Conservation (phyloP, 1,140 invertebrate species). For the Diabrotica undecimpunctata region DNA sequence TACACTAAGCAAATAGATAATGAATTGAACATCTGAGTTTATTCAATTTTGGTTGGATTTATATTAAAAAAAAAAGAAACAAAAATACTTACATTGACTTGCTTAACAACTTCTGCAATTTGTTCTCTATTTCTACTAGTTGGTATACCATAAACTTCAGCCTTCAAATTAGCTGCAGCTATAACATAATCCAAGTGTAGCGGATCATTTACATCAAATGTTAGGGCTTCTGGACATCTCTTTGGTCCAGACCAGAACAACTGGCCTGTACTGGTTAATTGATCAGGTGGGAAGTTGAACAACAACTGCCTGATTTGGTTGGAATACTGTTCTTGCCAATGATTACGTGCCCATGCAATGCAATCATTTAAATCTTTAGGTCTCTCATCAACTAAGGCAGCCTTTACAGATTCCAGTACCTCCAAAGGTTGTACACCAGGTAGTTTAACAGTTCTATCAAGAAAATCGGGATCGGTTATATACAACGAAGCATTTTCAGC, state of each 20-base stretch:
- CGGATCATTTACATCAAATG: constrained; percentile 68
- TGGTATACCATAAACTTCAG: constrained; percentile 84
- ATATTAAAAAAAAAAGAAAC: too few species aligned
- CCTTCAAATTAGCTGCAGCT: constrained; percentile 89
- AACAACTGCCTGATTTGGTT: constrained; percentile 96
- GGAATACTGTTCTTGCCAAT: constrained; percentile 90
- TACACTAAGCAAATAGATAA: too few species aligned
- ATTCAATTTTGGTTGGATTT: too few species aligned
- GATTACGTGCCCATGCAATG: constrained; percentile 83
- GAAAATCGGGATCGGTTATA: constrained; percentile 74
- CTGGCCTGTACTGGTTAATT: constrained; percentile 85
- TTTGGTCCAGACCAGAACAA: constrained; percentile 99
- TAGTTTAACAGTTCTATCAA: constrained; percentile 81
- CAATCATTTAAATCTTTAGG: constrained; percentile 84
- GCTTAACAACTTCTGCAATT: constrained; percentile 64
- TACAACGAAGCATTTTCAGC: constrained; percentile 91
- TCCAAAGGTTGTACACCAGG: constrained; percentile 90
- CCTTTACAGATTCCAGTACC: constrained; percentile 83
- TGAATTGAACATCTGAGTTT: too few species aligned
- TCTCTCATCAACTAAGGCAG: constrained; percentile 80
- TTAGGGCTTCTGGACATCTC: constrained; percentile 83
- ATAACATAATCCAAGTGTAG: constrained; percentile 91
- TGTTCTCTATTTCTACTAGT: constrained; percentile 64
- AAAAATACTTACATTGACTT: constrained; percentile 54
- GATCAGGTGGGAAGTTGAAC: constrained; percentile 95